Conservation (phyloP, 2,888 invertebrate genomes). For the Theodoxus fluviatilis region DNA sequence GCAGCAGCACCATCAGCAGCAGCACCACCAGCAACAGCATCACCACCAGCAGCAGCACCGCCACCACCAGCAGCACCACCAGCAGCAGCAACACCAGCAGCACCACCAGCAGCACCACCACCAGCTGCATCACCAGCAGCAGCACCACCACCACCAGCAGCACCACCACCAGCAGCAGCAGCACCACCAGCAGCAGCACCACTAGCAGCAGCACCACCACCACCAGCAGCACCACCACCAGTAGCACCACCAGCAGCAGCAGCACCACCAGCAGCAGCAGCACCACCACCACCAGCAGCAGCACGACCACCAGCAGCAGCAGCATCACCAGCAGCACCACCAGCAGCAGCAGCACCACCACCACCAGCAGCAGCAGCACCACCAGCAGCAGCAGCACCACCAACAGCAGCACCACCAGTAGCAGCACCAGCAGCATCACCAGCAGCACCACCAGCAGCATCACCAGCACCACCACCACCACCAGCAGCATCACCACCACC, state of each 20-base stretch:
- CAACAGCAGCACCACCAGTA: too few species aligned
- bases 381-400: too few species aligned
- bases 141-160: slow-evolving; percentile 27
- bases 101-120: background rate
- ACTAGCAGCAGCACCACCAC: slow-evolving; percentile 38
- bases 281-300: slow-evolving; percentile 29
- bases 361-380: background rate
- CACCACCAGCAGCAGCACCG: slow-evolving; percentile 7
- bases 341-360: slow-evolving; percentile 1
- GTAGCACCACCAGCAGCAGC: too few species aligned
- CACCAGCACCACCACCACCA: too few species aligned
- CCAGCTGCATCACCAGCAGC: background rate
- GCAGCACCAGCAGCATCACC: too few species aligned
- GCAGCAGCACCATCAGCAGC: background rate
- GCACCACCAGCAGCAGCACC: slow-evolving; percentile 36
- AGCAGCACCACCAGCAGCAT: too few species aligned
- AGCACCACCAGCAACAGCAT: background rate
- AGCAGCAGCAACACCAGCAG: slow-evolving; percentile 6
- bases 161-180: slow-evolving; percentile 32
- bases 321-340: too few species aligned
- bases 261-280: slow-evolving; percentile 25
- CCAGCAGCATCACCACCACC: too few species aligned
- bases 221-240: too few species aligned
- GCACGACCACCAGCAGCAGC: too few species aligned
- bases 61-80: slow-evolving; percentile 1